Base-by-base conservation (phyloP, 2,888 invertebrate genomes). In the Eledona agricola region DNA sequence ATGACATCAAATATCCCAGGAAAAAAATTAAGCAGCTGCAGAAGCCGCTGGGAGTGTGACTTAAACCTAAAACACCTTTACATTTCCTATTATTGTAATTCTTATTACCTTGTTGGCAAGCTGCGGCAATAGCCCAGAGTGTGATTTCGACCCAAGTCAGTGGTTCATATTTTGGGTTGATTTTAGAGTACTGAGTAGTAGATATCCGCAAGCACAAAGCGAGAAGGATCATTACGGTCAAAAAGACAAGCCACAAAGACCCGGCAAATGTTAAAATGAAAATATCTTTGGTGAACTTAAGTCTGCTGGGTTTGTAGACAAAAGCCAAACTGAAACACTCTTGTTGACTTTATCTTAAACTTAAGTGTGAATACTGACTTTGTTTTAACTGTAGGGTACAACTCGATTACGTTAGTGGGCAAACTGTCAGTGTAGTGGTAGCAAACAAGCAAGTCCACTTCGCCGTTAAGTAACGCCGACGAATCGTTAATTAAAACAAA, bases 61-160 rank as follows among this genome's bases (percentile, higher is more conserved):
- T 71, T 23, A 67, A 62, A 26, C 73, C 72, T 72, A 25, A 40
- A 50, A 50, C 6, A 51, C 26, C 42, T 32, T 23, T 10, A n/a
- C 4, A 15, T 20, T 13, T 7, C 3, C 4, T 11, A 40, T n/a
- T 4, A 38, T 4, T 13, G 12, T 29, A 43, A 7, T 26, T 10
- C 7, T 28, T 20, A 13, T 29, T 57, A 71, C 73, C 71, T 69
- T 73, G 73, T 55, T 73, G 73, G 37, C 73, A 73, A n/a, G 70
- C 70, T n/a, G 72, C 70, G 11, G 73, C 72, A 25, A 72, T 70
- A 6, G 69, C 70, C 72, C 72, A 73, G 13, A 73, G 50, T 2
- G 71, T 69, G 6, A 72, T 71, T 38, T 73, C 72, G 7, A 72
- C 68, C 71, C 71, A 71, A 4, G 64, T 60, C 68, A 72, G 72